These are phyloP conservation scores for Perccottus glenii DNA, from an alignment of 2,113 vertebrate genomes.

Conservation along the genomic window DNA sequence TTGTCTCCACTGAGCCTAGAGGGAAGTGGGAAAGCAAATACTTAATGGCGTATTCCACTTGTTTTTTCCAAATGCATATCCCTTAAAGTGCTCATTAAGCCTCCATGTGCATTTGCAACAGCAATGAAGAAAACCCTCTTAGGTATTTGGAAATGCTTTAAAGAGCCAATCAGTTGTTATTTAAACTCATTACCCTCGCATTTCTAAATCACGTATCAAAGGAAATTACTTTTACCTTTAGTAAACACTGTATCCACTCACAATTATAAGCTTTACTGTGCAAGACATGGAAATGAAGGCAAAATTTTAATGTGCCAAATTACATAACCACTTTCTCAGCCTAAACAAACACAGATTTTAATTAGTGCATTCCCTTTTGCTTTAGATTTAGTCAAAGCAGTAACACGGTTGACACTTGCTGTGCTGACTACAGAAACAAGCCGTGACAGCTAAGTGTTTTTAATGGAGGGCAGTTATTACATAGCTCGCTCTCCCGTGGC, in stretches of 20 bases:
- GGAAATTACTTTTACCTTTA: constrained; percentile 8
- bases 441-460: constrained; percentile 50
- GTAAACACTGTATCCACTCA: constrained; percentile 1
- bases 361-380: constrained; percentile 21
- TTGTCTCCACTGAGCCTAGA: constrained; percentile 8
- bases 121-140: constrained; percentile 1
- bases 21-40: constrained; percentile 5
- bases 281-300: constrained; percentile 7
- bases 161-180: constrained; percentile 10
- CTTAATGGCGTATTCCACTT: constrained; percentile 27
- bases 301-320: constrained; percentile 11
- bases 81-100: constrained; percentile 8
- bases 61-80: constrained; percentile 15
- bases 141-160: constrained; percentile 14
- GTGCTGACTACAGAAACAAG: constrained; percentile 38
- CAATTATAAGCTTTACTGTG: constrained; percentile 9
- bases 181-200: constrained; percentile 9
- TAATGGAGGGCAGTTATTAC: constrained; percentile 54
- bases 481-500: constrained; percentile 27
- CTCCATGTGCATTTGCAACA: background rate
- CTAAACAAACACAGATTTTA: constrained; percentile 30
- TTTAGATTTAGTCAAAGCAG: constrained; percentile 15
- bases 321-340: constrained; percentile 12
- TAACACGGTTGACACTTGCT: constrained; percentile 23
- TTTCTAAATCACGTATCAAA: background rate